Conservation (phyloP, 2,113 vertebrate species). For the Corapipo altera region DNA sequence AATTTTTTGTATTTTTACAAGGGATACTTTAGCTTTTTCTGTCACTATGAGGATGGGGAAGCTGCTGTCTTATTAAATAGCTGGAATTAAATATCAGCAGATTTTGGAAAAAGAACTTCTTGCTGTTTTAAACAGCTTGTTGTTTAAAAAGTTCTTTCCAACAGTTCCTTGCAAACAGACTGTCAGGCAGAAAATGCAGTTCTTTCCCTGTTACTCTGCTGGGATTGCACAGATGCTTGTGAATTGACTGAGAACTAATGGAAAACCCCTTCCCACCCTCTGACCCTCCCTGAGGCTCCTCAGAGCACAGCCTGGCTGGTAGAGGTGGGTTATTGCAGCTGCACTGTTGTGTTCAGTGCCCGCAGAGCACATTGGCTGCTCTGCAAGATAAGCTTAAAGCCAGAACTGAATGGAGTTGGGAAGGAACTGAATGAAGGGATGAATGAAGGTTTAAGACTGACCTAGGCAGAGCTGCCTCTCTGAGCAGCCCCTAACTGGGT, state of each 20-base stretch:
- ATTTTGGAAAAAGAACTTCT: not conserved
- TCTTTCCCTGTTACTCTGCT: not conserved
- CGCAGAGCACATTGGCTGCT: accelerated
- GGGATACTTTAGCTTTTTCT: not conserved
- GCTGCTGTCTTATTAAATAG: not conserved
- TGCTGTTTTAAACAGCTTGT: not conserved
- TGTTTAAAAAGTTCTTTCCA: not conserved
- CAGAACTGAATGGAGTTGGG: accelerated
- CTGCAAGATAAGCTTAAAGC: not conserved
- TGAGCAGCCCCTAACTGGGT: accelerated
- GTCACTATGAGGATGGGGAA: not conserved
- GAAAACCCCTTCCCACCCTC: not conserved
- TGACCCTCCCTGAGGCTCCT: not conserved
- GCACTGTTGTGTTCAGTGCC: not conserved
- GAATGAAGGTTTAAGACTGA: not conserved
- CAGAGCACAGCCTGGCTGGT: accelerated
- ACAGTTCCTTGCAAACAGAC: not conserved
- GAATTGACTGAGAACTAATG: not conserved
- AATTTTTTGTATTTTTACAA: not conserved
- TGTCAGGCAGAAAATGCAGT: not conserved
- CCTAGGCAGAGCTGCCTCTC: not conserved
- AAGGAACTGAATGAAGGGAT: not conserved
- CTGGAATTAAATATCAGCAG: not conserved
- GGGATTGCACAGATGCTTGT: not conserved
- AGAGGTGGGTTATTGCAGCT: not conserved